A percentile compares a stretch with the other conserved stretches of the same genome.
phyloP scores from a whole-genome alignment of 2,888 invertebrate genomes.

The Hoplodrina ambigua region DNA sequence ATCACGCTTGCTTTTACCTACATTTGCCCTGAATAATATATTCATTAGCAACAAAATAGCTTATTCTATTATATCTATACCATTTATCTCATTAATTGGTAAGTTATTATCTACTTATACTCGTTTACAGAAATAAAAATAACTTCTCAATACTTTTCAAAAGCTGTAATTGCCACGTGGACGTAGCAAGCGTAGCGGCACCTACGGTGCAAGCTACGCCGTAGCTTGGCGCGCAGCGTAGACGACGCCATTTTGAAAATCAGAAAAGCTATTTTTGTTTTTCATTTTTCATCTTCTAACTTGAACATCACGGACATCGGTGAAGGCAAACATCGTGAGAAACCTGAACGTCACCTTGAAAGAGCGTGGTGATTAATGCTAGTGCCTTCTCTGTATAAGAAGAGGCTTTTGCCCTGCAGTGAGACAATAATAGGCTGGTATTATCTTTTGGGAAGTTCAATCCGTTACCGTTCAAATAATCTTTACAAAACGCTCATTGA shows the following conservation, averaged over 20 bases:
- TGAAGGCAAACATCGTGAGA: no score
- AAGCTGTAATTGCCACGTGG: neutral
- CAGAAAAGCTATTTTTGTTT: neutral
- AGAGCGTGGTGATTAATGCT: no score
- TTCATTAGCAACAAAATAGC: no score
- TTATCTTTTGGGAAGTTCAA: neutral
- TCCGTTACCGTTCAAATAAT: neutral
- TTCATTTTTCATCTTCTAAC: no score
- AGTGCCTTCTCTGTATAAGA: no score
- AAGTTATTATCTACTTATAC: no score
- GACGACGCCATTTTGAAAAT: neutral
- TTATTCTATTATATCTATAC: no score
- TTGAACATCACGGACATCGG: no score
- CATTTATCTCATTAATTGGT: no score
- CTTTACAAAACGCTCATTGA: neutral
- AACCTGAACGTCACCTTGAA: no score
- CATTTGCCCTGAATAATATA: neutral
- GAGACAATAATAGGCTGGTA: no score
- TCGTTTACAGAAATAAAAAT: neutral
- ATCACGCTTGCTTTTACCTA: neutral
- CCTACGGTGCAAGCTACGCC: neutral
- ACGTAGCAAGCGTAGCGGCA: conserved; percentile 1
- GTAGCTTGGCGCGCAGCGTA: conserved; percentile 8
- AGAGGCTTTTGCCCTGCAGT: no score
- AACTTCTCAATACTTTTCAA: neutral